Conservation (phyloP, 1,140 invertebrate genomes). For the Bathynomus jamesi region DNA sequence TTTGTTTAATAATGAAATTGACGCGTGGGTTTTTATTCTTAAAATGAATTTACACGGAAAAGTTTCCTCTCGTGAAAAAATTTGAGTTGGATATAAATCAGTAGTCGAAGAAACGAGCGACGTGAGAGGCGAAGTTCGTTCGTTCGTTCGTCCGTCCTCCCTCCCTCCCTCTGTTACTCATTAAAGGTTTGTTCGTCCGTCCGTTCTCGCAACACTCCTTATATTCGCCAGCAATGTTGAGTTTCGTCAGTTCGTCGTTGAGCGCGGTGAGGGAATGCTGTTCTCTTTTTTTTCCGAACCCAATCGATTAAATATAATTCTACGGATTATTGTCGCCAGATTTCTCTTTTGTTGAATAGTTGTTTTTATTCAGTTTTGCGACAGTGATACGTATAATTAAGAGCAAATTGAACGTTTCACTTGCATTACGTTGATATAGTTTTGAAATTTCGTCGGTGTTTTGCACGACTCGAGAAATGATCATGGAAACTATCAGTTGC, state of each 20-base stretch:
- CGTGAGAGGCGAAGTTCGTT: not conserved
- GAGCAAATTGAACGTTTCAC: too few relatives aligned
- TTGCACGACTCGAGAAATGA: too few relatives aligned
- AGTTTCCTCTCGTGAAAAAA: too few relatives aligned
- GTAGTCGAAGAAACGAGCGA: not conserved
- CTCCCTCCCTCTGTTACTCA: not conserved
- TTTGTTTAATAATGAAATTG: too few relatives aligned
- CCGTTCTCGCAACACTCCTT: not conserved
- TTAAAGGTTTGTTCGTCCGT: not conserved
- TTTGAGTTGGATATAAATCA: not conserved
- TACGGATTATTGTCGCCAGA: not conserved
- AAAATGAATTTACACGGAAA: too few relatives aligned
- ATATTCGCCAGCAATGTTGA: not conserved
- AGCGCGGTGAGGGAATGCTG: not conserved
- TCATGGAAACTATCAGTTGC: slow-evolving; percentile 23
- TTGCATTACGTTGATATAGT: too few relatives aligned
- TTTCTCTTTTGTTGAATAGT: not conserved
- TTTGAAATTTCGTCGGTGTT: too few relatives aligned
- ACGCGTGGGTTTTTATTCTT: too few relatives aligned
- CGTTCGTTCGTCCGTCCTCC: not conserved
- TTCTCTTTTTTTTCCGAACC: not conserved
- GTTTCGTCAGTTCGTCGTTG: not conserved
- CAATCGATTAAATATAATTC: too few relatives aligned
- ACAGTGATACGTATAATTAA: too few relatives aligned
- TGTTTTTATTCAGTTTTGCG: not conserved